Conservation (phyloP, 1,140 invertebrate genomes). For the Contarinia nasturtii region DNA sequence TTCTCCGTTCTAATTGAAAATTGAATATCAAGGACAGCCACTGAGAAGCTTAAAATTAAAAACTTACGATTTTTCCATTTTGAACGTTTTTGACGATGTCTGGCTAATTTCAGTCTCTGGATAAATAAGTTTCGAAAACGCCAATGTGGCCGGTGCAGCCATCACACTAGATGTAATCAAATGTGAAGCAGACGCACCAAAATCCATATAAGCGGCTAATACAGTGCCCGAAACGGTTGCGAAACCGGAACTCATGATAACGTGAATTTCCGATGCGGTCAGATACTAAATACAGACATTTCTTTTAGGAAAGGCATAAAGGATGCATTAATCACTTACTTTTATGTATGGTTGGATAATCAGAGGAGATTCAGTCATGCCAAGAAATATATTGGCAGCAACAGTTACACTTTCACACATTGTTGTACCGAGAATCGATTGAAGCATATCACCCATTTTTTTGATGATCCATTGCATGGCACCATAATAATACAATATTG, state of each 20-base stretch:
- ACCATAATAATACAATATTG: slow-evolving; percentile 74
- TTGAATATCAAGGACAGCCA: not conserved
- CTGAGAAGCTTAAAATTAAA: too few species aligned
- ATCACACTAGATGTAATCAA: slow-evolving; percentile 83
- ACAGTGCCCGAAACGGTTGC: slow-evolving; percentile 85
- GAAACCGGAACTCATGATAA: slow-evolving; percentile 85
- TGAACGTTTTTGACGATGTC: slow-evolving; percentile 45
- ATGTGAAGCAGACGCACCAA: slow-evolving; percentile 67
- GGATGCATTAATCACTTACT: slow-evolving; percentile 2
- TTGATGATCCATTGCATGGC: slow-evolving; percentile 70
- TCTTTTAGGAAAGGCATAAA: not conserved
- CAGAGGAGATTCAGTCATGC: slow-evolving; percentile 76
- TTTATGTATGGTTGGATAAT: slow-evolving; percentile 70
- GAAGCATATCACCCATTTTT: slow-evolving; percentile 61
- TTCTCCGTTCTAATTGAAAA: slow-evolving; percentile 42
- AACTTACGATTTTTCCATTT: slow-evolving; percentile 40
- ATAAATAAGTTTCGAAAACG: slow-evolving; percentile 74
- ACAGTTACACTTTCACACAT: slow-evolving; percentile 81
- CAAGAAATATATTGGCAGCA: slow-evolving; percentile 79
- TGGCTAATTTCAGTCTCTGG: slow-evolving; percentile 67
- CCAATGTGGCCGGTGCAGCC: slow-evolving; percentile 83
- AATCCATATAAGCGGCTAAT: slow-evolving; percentile 77
- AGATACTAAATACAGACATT: slow-evolving; percentile 27
- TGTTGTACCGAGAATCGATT: slow-evolving; percentile 60
- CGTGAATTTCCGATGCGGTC: slow-evolving; percentile 79